Conservation (phyloP, 2,888 invertebrate species). For the Drosophila paracracens region DNA sequence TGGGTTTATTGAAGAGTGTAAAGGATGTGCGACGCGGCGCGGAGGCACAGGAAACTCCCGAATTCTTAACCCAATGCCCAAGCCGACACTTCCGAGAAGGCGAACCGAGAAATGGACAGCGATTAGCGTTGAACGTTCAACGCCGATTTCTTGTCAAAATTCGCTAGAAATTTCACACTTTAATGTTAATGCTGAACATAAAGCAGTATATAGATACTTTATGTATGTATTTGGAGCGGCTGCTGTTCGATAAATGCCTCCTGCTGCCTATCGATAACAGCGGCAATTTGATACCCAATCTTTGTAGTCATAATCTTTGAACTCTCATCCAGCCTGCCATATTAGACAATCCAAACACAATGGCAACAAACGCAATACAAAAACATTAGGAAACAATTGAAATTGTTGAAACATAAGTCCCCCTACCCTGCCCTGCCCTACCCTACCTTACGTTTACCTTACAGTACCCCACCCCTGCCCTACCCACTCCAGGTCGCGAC, state of each 20-base stretch:
- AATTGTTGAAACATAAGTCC: conserved; percentile 76
- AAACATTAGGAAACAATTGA: conserved; percentile 77
- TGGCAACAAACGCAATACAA: conserved; percentile 70
- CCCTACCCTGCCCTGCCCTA: conserved; percentile 35
- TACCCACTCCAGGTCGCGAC: conserved; percentile 20
- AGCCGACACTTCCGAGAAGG: conserved; percentile 70
- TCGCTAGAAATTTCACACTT: conserved; percentile 78
- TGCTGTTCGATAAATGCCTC: conserved; percentile 40
- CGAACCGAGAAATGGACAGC: conserved; percentile 26
- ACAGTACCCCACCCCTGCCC: conserved; percentile 28
- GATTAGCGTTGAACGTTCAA: conserved; percentile 44
- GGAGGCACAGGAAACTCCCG: conserved; percentile 59
- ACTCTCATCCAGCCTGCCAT: conserved; percentile 61
- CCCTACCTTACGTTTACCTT: conserved; percentile 10
- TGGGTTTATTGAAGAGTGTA: conserved; percentile 59
- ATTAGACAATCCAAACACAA: conserved; percentile 67
- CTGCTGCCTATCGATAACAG: conserved; percentile 49
- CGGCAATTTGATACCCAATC: conserved; percentile 64
- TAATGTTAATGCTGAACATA: conserved; percentile 46
- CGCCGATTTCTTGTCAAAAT: conserved; percentile 69
- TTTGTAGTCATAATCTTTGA: conserved; percentile 67
- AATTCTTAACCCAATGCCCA: conserved; percentile 33
- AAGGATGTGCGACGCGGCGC: conserved; percentile 30
- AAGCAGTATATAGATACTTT: background rate
- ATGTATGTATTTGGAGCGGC: conserved; percentile 12